phyloP scores from a whole-genome alignment of 2,113 vertebrate genomes.

The Crotalus helleri region DNA sequence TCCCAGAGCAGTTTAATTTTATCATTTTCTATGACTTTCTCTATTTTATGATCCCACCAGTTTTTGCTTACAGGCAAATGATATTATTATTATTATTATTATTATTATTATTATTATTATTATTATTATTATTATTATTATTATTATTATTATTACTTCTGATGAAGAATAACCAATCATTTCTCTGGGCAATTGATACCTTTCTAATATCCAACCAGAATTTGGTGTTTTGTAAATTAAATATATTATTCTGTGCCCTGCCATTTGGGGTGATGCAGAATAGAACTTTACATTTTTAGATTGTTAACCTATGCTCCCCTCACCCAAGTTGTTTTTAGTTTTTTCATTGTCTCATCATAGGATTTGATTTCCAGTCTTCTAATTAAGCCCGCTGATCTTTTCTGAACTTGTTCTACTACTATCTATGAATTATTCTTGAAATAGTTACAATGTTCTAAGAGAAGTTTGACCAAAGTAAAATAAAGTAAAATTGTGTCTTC shows the following conservation, averaged over 20 bases:
- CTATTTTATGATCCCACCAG: too few relatives aligned
- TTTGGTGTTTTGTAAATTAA: background rate
- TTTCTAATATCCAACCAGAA: background rate
- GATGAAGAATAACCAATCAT: background rate
- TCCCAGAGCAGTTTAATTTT: too few relatives aligned
- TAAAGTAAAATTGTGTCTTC: background rate
- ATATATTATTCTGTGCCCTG: background rate
- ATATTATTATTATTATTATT: too few relatives aligned
- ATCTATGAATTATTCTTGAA: background rate
- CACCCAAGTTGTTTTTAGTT: background rate
- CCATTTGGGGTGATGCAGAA: background rate
- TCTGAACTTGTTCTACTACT: background rate
- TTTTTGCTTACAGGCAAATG: too few relatives aligned
- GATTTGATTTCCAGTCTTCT: background rate
- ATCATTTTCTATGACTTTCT: too few relatives aligned
- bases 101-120: too few relatives aligned
- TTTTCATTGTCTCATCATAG: background rate
- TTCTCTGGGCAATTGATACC: background rate
- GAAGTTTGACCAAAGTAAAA: background rate
- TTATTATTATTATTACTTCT: background rate
- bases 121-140: too few relatives aligned
- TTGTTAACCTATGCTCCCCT: background rate
- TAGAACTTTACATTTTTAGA: background rate
- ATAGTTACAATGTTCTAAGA: background rate
- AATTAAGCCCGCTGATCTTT: background rate